phyloP scores from a whole-genome alignment of 2,113 vertebrate genomes.

The Cyprinus carpio region DNA sequence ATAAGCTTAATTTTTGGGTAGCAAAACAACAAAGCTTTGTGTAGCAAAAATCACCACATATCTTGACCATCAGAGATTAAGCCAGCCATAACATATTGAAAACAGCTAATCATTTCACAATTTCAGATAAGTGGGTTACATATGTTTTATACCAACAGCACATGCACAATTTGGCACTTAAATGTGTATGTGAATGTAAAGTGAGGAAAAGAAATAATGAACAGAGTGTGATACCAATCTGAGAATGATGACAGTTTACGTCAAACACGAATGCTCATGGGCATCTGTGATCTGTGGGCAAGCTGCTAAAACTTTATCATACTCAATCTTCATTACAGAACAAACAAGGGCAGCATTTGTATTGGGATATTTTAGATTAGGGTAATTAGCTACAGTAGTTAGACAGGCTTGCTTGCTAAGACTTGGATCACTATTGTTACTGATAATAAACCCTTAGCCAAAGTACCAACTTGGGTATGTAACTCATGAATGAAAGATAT shows the following conservation, averaged over 20 bases:
- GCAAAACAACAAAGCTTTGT: conserved; percentile 38
- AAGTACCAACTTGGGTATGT: neutral
- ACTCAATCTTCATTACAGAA: neutral
- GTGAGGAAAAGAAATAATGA: conserved; percentile 32
- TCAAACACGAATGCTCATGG: conserved; percentile 35
- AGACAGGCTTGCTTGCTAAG: neutral
- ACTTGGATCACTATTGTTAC: neutral
- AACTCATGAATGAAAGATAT: neutral
- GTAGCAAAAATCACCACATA: conserved; percentile 11
- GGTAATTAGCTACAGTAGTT: neutral
- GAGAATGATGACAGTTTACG: conserved; percentile 29
- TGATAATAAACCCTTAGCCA: neutral
- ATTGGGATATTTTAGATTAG: neutral
- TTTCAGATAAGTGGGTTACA: conserved; percentile 30
- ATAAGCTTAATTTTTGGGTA: neutral
- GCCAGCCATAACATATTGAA: conserved; percentile 15
- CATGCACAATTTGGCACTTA: conserved; percentile 35
- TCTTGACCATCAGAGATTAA: conserved; percentile 20
- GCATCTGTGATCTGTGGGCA: conserved; percentile 16
- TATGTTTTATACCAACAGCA: conserved; percentile 15
- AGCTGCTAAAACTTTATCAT: neutral
- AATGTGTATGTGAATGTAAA: conserved; percentile 37
- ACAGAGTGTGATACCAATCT: conserved; percentile 44
- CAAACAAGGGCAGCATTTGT: conserved; percentile 16
- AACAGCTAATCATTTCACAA: conserved; percentile 39